Conservation (phyloP, 2,113 vertebrate species). For the Gila orcuttii region DNA sequence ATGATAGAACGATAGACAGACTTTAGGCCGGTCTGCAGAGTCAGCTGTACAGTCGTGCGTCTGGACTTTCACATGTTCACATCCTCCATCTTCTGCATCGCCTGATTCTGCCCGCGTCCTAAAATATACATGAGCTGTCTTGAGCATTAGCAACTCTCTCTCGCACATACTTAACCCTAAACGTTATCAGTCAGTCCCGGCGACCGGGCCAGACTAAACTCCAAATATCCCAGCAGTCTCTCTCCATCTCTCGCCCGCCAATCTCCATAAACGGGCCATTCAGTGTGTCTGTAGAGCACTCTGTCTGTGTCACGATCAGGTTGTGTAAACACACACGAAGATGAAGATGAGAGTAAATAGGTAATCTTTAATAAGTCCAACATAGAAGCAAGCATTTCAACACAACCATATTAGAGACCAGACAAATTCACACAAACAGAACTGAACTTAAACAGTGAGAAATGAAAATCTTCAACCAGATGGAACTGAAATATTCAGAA, state of each 20-base stretch:
- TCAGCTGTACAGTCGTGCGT: neutral
- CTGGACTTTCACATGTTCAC: slow-evolving; percentile 49
- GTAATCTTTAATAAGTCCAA: too few relatives aligned
- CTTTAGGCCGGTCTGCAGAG: neutral
- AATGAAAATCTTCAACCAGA: too few relatives aligned
- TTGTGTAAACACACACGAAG: too few relatives aligned
- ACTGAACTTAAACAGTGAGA: too few relatives aligned
- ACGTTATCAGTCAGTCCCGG: neutral
- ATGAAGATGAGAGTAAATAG: too few relatives aligned
- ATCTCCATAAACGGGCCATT: slow-evolving; percentile 8
- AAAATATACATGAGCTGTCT: slow-evolving; percentile 41
- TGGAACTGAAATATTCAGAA: too few relatives aligned
- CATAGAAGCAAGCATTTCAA: too few relatives aligned
- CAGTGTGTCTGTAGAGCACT: neutral
- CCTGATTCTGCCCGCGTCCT: neutral
- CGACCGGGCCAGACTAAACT: slow-evolving; percentile 14
- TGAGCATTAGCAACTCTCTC: neutral
- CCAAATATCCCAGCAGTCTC: neutral
- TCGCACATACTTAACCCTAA: slow-evolving; percentile 22
- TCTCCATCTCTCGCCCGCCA: neutral
- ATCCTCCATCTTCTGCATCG: slow-evolving; percentile 10
- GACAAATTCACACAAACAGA: too few relatives aligned
- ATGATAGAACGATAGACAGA: neutral
- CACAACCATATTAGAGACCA: too few relatives aligned
- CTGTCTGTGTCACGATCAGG: neutral